Evolutionary conservation across 2,113 vertebrate species (phyloP).

Genomic region (Oreocharis arfaki): DNA sequence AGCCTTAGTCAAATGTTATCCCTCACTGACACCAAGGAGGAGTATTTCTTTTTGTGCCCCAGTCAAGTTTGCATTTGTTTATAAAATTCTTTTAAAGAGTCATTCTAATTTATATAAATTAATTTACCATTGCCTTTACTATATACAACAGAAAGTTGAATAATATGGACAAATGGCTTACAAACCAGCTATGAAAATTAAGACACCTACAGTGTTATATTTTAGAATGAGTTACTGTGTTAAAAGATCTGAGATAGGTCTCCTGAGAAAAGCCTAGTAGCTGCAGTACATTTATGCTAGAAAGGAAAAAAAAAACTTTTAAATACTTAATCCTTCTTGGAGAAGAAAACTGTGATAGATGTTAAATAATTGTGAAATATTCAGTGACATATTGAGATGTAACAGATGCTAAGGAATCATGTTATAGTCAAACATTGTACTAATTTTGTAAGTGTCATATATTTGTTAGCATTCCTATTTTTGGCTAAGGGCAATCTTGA

Average conservation of each 20-base stretch:
- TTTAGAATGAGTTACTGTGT: neutral
- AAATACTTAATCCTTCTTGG: neutral
- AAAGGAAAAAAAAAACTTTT: neutral
- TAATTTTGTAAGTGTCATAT: conserved; percentile 30
- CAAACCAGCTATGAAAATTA: neutral
- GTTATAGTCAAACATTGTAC: conserved; percentile 33
- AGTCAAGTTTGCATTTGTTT: neutral
- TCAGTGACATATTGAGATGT: conserved; percentile 27
- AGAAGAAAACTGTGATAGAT: conserved; percentile 31
- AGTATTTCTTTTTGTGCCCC: neutral
- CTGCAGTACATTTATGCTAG: neutral
- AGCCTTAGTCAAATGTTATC: neutral
- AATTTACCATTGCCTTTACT: neutral
- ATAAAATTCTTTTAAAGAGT: neutral
- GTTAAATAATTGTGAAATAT: conserved; percentile 53
- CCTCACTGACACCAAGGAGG: neutral
- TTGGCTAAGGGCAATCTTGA: neutral
- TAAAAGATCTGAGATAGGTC: neutral
- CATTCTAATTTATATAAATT: neutral
- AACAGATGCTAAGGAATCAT: conserved; percentile 38
- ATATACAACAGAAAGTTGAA: neutral
- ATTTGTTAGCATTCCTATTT: conserved; percentile 28
- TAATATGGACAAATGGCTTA: neutral
- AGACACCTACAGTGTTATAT: neutral
- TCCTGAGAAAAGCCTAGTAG: neutral